These are phyloP conservation scores for Caerostris extrusa DNA, from an alignment of 1,140 invertebrate species.

Conservation along the genomic window DNA sequence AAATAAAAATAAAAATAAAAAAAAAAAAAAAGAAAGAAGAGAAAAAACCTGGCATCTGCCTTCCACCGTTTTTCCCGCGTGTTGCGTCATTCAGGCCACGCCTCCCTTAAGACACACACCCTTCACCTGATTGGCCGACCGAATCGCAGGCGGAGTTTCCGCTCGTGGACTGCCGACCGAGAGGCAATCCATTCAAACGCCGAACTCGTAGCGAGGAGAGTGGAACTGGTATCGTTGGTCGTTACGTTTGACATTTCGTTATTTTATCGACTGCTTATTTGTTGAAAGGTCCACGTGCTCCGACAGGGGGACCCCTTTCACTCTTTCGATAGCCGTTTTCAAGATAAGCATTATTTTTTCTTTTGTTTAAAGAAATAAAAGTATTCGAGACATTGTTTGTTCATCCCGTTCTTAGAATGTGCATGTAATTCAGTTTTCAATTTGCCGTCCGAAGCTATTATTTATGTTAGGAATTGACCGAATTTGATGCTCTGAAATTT, in stretches of 20 bases:
- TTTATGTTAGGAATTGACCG: too few species aligned
- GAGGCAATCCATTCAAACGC: conserved; percentile 20
- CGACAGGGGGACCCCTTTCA: too few species aligned
- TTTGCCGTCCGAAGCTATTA: too few species aligned
- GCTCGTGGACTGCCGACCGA: background rate
- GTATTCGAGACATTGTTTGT: too few species aligned
- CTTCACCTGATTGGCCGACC: conserved; percentile 3
- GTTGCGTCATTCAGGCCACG: conserved; percentile 53
- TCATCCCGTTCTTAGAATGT: too few species aligned
- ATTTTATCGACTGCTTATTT: too few species aligned
- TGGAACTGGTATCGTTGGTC: background rate
- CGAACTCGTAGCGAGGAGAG: background rate
- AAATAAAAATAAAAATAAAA: background rate
- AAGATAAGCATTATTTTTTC: too few species aligned
- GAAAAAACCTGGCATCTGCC: conserved; percentile 30
- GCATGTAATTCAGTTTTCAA: too few species aligned
- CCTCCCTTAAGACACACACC: background rate
- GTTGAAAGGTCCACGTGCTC: too few species aligned
- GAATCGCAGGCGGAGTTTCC: conserved; percentile 20
- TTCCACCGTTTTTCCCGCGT: background rate
- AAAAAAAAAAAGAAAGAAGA: background rate
- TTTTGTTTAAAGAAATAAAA: too few species aligned
- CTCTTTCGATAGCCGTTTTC: too few species aligned
- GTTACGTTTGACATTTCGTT: background rate
- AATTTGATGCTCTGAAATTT: too few species aligned